Evolutionary conservation across 2,888 invertebrate species (phyloP).

Genomic region (Eupsilia transversa): DNA sequence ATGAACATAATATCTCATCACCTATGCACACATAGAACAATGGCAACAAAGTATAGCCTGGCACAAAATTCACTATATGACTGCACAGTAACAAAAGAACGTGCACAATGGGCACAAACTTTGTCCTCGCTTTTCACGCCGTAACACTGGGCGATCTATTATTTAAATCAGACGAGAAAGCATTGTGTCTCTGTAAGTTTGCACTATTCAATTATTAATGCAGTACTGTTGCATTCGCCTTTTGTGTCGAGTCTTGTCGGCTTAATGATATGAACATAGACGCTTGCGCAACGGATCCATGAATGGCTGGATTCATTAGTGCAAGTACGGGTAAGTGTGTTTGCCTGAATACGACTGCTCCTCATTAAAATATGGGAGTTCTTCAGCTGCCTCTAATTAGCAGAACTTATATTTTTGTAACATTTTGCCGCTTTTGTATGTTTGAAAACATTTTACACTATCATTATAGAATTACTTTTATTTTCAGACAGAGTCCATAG

Average conservation of each 20-base stretch:
- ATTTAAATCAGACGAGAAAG: slow-evolving; percentile 65
- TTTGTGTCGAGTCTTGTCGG: slow-evolving; percentile 43
- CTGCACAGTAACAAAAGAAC: slow-evolving; percentile 70
- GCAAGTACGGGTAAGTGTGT: slow-evolving; percentile 24
- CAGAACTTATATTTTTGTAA: slow-evolving; percentile 2
- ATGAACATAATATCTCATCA: slow-evolving; percentile 8
- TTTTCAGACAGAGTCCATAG: too few relatives aligned
- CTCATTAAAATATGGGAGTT: slow-evolving; percentile 51
- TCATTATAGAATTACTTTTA: too few relatives aligned
- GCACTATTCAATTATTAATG: slow-evolving; percentile 58
- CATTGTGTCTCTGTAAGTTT: slow-evolving; percentile 61
- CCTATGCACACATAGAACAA: slow-evolving; percentile 44
- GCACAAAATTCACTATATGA: slow-evolving; percentile 60
- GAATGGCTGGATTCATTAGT: slow-evolving; percentile 51
- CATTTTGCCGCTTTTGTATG: not conserved
- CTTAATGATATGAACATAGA: slow-evolving; percentile 52
- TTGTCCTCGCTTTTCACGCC: slow-evolving; percentile 52
- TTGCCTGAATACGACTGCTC: slow-evolving; percentile 13
- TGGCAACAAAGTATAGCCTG: slow-evolving; percentile 28
- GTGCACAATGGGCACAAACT: slow-evolving; percentile 68
- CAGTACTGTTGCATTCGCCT: slow-evolving; percentile 51
- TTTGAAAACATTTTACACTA: not conserved
- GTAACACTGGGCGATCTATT: slow-evolving; percentile 65
- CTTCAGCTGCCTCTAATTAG: slow-evolving; percentile 34
- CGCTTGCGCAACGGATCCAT: slow-evolving; percentile 28